A percentile compares a stretch with the other conserved stretches of the same genome.
These are phyloP conservation scores for Aspidapion aeneum DNA, from an alignment of 2,888 invertebrate genomes.

Conservation along the genomic window DNA sequence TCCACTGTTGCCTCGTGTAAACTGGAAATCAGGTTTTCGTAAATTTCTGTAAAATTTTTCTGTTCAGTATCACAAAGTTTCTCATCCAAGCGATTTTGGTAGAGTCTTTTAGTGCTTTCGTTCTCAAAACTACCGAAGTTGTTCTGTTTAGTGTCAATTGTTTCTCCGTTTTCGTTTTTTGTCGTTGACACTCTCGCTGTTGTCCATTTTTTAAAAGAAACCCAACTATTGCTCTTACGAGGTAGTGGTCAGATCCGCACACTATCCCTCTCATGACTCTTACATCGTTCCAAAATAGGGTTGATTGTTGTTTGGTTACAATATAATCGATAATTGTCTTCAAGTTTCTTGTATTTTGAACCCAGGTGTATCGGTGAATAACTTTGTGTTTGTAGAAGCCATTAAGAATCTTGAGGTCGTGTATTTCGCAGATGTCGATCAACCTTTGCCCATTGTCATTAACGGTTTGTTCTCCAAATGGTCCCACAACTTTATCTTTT, in stretches of 20 bases:
- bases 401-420: slow-evolving; percentile 14
- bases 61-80: neutral
- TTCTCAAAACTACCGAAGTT: neutral
- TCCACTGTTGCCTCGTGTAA: neutral
- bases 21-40: neutral
- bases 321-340: slow-evolving; percentile 20
- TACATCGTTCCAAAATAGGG: slow-evolving; percentile 11
- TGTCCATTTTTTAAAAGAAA: neutral
- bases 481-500: slow-evolving; percentile 17
- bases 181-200: neutral
- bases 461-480: slow-evolving; percentile 17
- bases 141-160: neutral
- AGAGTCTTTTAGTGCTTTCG: neutral
- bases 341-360: slow-evolving; percentile 14
- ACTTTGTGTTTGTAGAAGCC: slow-evolving; percentile 18
- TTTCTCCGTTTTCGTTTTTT: neutral
- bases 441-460: slow-evolving; percentile 20
- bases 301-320: slow-evolving; percentile 13
- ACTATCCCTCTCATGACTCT: slow-evolving; percentile 9
- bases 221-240: slow-evolving; percentile 9
- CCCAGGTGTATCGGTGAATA: slow-evolving; percentile 19
- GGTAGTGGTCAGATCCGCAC: slow-evolving; percentile 13
- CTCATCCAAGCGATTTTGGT: neutral
- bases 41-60: neutral
- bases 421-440: slow-evolving; percentile 16